A percentile compares a stretch with the other conserved stretches of the same genome.
Conservation (phyloP, 2,113 vertebrate genomes). For the Colaptes auratus region DNA sequence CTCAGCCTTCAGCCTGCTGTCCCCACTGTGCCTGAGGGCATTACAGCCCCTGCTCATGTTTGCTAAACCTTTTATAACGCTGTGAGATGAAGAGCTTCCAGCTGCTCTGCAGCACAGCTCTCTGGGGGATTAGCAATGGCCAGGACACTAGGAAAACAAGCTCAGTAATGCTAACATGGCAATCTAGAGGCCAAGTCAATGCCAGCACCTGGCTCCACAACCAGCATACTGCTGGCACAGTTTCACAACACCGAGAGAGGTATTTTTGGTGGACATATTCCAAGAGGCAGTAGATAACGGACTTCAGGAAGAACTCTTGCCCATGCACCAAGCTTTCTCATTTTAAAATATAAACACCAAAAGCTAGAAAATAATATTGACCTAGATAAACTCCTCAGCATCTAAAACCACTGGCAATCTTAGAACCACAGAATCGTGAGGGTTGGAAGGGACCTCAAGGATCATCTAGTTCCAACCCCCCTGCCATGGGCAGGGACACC, state of each 20-base stretch:
- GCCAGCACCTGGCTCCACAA: background rate
- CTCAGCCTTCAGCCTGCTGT: fast-evolving
- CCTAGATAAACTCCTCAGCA: background rate
- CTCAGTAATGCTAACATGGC: background rate
- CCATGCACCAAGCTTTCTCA: background rate
- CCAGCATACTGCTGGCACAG: background rate
- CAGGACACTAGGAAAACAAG: background rate
- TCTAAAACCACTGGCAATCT: background rate
- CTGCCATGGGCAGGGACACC: no score
- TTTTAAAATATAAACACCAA: background rate
- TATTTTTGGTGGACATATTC: background rate
- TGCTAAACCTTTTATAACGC: fast-evolving
- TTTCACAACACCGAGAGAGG: background rate
- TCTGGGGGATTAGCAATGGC: background rate
- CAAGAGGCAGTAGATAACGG: background rate
- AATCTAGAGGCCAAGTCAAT: background rate
- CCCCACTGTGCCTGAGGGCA: fast-evolving
- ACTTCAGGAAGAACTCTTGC: background rate
- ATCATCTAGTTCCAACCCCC: no score
- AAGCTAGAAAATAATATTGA: background rate
- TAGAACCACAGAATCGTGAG: no score
- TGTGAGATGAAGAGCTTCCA: background rate
- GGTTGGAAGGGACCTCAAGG: no score
- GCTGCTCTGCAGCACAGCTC: background rate
- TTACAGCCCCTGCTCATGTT: fast-evolving